Conservation (phyloP, 1,140 invertebrate species). For the fruit fly (Drosophila melanogaster) region DNA sequence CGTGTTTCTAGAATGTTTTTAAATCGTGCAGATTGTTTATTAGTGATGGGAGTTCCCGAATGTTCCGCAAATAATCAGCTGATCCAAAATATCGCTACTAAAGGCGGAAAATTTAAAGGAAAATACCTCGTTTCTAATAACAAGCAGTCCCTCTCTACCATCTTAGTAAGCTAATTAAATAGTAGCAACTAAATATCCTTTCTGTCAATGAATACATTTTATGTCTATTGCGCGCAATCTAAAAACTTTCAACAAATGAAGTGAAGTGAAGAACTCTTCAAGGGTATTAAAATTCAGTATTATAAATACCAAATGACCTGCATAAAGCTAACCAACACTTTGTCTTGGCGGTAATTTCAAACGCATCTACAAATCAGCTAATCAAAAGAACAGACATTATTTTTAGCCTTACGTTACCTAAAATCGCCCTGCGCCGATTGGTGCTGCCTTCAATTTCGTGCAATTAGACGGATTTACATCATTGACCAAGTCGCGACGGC, state of each 20-base stretch:
- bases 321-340: slow-evolving; percentile 4
- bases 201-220: too few relatives aligned
- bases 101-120: neutral
- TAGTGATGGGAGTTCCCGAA: slow-evolving; percentile 8
- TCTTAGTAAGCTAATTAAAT: too few relatives aligned
- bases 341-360: slow-evolving; percentile 22
- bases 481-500: slow-evolving; percentile 44
- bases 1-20: neutral
- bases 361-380: neutral
- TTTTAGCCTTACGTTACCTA: slow-evolving; percentile 12
- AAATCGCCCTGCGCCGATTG: neutral
- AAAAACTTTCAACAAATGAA: too few relatives aligned
- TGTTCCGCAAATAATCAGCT: neutral
- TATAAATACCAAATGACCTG: neutral
- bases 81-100: neutral
- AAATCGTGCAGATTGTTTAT: slow-evolving; percentile 6
- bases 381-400: slow-evolving; percentile 5
- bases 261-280: neutral
- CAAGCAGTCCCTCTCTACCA: too few relatives aligned
- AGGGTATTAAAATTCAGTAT: neutral
- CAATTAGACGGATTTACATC: slow-evolving; percentile 50
- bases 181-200: too few relatives aligned
- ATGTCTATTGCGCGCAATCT: too few relatives aligned
- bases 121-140: neutral
- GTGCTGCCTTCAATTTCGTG: slow-evolving; percentile 20